Conservation (phyloP, 2,888 invertebrate species). For the Schrankia costaestrigalis region DNA sequence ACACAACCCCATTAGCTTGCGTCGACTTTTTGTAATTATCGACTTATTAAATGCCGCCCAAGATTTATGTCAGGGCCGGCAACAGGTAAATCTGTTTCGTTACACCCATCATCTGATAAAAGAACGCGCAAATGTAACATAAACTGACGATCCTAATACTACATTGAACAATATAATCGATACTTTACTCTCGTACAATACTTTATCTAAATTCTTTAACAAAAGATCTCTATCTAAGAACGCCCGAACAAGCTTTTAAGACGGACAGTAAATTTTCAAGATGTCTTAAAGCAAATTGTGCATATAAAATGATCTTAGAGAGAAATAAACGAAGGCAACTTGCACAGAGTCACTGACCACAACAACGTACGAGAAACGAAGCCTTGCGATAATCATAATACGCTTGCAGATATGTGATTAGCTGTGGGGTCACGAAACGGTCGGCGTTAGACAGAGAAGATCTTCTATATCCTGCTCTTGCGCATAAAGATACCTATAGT, state of each 20-base stretch:
- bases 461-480: conserved; percentile 41
- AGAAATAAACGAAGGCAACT: conserved; percentile 47
- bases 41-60: conserved; percentile 56
- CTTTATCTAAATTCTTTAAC: conserved; percentile 15
- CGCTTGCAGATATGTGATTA: conserved; percentile 80
- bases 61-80: conserved; percentile 56
- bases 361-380: conserved; percentile 69
- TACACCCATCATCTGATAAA: conserved; percentile 43
- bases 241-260: conserved; percentile 17
- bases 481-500: conserved; percentile 38
- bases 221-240: conserved; percentile 18
- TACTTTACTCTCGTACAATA: conserved; percentile 5
- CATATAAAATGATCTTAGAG: conserved; percentile 45
- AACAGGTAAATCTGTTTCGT: conserved; percentile 48
- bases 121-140: conserved; percentile 38
- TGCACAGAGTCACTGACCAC: conserved; percentile 72
- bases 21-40: conserved; percentile 63
- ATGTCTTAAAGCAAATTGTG: conserved; percentile 42
- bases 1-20: conserved; percentile 45
- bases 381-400: conserved; percentile 77
- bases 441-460: conserved; percentile 72
- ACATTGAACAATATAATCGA: too few species aligned
- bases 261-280: conserved; percentile 27
- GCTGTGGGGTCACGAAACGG: conserved; percentile 77
- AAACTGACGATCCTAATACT: conserved; percentile 16